A percentile compares a stretch with the other conserved stretches of the same genome.
phyloP scores from a whole-genome alignment of 1,140 invertebrate genomes.

The Drosophila quadrilineata region DNA sequence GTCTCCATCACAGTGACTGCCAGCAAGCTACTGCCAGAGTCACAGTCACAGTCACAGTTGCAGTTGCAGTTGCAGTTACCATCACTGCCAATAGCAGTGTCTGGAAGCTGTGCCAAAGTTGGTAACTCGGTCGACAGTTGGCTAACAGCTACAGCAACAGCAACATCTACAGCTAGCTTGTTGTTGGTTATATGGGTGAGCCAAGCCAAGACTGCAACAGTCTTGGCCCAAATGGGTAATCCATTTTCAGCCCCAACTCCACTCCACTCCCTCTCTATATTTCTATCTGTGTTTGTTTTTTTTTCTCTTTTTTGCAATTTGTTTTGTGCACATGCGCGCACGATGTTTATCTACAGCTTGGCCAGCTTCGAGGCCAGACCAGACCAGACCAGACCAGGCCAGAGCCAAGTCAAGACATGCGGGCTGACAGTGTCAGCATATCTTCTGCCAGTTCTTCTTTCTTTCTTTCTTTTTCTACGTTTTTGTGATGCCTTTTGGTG shows the following conservation, averaged over 20 bases:
- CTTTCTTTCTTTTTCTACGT: neutral
- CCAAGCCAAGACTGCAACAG: slow-evolving; percentile 33
- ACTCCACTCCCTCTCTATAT: slow-evolving; percentile 4
- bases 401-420: neutral
- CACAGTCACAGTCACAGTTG: slow-evolving; percentile 18
- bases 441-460: slow-evolving; percentile 46
- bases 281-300: neutral
- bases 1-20: no score
- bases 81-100: slow-evolving; percentile 27
- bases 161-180: slow-evolving; percentile 8
- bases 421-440: slow-evolving; percentile 3
- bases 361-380: slow-evolving; percentile 15
- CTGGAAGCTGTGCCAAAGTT: slow-evolving; percentile 39
- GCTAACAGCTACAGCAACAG: neutral
- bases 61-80: slow-evolving; percentile 14
- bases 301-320: slow-evolving; percentile 63
- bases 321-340: slow-evolving; percentile 68
- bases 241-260: slow-evolving; percentile 56
- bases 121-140: slow-evolving; percentile 53
- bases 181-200: slow-evolving; percentile 39
- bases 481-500: slow-evolving; percentile 51
- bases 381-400: slow-evolving; percentile 2
- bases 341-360: slow-evolving; percentile 62
- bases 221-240: slow-evolving; percentile 71
- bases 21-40: no score